These are phyloP conservation scores for Jaculus jaculus DNA, from an alignment of 2,113 vertebrate species.

Conservation along the genomic window DNA sequence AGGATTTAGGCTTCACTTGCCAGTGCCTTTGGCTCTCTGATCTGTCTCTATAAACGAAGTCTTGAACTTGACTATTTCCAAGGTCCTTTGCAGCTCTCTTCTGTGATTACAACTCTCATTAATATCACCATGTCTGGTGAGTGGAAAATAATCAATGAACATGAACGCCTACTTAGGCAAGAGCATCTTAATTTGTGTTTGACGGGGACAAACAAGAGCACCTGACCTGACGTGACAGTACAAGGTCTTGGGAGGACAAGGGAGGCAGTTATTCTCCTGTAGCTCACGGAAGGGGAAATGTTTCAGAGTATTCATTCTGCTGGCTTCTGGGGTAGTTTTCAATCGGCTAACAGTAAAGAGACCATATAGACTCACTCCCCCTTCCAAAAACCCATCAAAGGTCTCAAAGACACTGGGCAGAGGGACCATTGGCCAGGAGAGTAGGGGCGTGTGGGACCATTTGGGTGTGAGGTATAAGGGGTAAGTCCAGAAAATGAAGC, in stretches of 20 bases:
- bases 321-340: neutral
- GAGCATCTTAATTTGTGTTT: conserved; percentile 11
- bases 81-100: neutral
- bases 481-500: conserved; percentile 1
- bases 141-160: conserved; percentile 28
- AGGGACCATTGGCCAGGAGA: neutral
- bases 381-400: neutral
- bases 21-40: neutral
- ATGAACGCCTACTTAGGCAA: neutral
- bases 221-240: neutral
- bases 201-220: neutral
- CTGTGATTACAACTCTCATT: conserved; percentile 13
- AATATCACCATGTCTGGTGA: neutral
- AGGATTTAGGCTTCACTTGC: conserved; percentile 5
- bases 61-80: neutral
- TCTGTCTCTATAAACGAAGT: conserved; percentile 34
- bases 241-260: neutral
- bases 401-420: neutral
- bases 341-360: neutral
- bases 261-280: neutral
- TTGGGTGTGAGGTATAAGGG: neutral
- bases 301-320: neutral
- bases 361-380: neutral
- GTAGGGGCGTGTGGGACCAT: neutral
- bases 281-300: neutral